Conservation (phyloP, 1,140 invertebrate genomes). For the Bombus sibiricus region DNA sequence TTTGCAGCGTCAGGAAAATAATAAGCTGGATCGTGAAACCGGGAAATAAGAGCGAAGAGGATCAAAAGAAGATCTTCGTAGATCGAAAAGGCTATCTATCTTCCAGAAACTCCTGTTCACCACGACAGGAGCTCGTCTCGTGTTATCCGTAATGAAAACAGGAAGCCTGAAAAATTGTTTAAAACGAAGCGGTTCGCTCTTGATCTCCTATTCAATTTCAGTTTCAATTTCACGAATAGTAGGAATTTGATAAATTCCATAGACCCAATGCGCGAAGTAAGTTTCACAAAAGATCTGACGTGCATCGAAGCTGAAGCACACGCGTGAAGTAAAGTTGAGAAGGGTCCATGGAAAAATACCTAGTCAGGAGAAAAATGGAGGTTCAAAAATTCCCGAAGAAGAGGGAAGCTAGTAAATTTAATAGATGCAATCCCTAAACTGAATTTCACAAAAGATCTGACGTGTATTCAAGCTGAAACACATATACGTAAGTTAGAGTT, state of each 20-base stretch:
- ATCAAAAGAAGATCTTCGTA: background rate
- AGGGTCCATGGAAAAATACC: too few relatives aligned
- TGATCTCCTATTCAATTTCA: too few relatives aligned
- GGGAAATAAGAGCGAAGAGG: background rate
- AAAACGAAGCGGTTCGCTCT: too few relatives aligned
- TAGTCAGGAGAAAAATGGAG: too few relatives aligned
- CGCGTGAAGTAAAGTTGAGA: too few relatives aligned
- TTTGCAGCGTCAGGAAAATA: slow-evolving; percentile 35
- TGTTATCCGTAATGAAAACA: background rate
- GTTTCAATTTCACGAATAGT: too few relatives aligned
- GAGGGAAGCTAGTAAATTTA: background rate
- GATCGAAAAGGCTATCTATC: background rate
- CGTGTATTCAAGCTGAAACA: too few relatives aligned
- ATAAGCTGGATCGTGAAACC: background rate
- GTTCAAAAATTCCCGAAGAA: background rate
- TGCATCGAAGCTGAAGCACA: too few relatives aligned
- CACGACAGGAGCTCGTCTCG: background rate
- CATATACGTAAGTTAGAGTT: too few relatives aligned
- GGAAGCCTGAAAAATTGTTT: too few relatives aligned
- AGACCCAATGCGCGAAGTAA: background rate
- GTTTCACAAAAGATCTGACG: background rate
- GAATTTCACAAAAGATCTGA: background rate
- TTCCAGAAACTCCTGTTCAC: background rate
- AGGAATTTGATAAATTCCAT: background rate
- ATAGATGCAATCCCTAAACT: background rate